Evolutionary conservation across 1,140 invertebrate genomes (phyloP).

Genomic region (Drosophila arizonae): DNA sequence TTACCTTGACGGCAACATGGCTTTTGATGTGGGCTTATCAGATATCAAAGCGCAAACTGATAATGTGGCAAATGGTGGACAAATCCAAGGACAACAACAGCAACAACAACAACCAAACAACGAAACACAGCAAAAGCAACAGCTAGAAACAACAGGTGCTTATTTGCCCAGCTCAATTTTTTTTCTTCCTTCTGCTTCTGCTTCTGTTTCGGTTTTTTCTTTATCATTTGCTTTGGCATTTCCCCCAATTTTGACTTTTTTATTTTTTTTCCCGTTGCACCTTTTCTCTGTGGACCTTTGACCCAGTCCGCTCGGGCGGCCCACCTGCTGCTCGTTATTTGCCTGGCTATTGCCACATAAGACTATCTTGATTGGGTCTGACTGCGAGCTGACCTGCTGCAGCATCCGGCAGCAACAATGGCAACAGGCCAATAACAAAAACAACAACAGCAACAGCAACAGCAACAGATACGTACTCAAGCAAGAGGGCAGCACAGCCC

Average conservation of each 20-base stretch:
- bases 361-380: slow-evolving; percentile 53
- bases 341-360: slow-evolving; percentile 33
- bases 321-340: slow-evolving; percentile 24
- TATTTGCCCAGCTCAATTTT: slow-evolving; percentile 1
- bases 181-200: background rate
- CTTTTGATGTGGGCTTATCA: slow-evolving; percentile 80
- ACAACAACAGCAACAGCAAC: slow-evolving; percentile 26
- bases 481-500: background rate
- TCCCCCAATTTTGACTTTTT: background rate
- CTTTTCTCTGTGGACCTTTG: slow-evolving; percentile 19
- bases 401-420: slow-evolving; percentile 8
- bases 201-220: background rate
- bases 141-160: slow-evolving; percentile 62
- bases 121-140: slow-evolving; percentile 7
- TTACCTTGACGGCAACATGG: slow-evolving; percentile 51
- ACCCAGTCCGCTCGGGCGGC: background rate
- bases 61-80: slow-evolving; percentile 68
- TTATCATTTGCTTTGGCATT: too few relatives aligned
- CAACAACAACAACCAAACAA: background rate
- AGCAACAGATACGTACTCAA: slow-evolving; percentile 23
- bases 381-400: slow-evolving; percentile 26
- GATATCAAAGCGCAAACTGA: slow-evolving; percentile 81
- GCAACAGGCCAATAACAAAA: slow-evolving; percentile 3
- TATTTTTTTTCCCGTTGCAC: background rate
- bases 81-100: slow-evolving; percentile 15